phyloP scores from a whole-genome alignment of 1,140 invertebrate genomes.

The Platyscapa corneri region DNA sequence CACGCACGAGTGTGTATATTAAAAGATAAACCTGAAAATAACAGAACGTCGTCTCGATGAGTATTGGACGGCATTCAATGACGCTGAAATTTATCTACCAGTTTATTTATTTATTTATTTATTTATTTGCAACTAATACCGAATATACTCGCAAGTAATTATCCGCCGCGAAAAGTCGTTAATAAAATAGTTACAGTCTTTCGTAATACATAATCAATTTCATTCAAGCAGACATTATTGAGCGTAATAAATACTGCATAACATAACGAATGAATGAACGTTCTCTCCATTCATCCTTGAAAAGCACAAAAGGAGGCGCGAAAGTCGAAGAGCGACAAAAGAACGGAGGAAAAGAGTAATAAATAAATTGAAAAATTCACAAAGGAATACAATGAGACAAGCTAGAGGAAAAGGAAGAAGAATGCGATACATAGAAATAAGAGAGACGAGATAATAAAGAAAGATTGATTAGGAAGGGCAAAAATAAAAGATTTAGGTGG shows the following conservation, averaged over 20 bases:
- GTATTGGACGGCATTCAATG: no score
- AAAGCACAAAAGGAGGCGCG: conserved; percentile 19
- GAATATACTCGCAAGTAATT: background rate
- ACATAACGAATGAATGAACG: conserved; percentile 37
- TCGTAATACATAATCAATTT: background rate
- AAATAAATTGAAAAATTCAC: conserved; percentile 56
- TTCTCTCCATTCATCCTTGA: conserved; percentile 31
- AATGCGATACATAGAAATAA: conserved; percentile 36
- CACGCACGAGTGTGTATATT: no score
- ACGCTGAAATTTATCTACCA: background rate
- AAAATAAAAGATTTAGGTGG: conserved; percentile 19
- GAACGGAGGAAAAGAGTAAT: conserved; percentile 24
- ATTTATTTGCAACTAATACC: background rate
- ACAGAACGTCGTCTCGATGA: no score
- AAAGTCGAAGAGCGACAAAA: conserved; percentile 31
- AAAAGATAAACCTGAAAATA: background rate
- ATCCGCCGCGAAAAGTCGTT: background rate
- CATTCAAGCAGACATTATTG: background rate
- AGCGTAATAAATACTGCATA: conserved; percentile 35
- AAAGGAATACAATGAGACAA: conserved; percentile 14
- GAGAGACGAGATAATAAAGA: conserved; percentile 40
- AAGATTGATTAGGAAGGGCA: conserved; percentile 43
- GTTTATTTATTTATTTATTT: no score
- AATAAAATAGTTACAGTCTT: background rate
- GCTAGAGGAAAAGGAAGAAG: conserved; percentile 21